Percentiles rank a stretch among this genome's conserved stretches.
These are phyloP conservation scores for Platerodrilus igneus DNA, from an alignment of 2,888 invertebrate genomes.

Conservation along the genomic window DNA sequence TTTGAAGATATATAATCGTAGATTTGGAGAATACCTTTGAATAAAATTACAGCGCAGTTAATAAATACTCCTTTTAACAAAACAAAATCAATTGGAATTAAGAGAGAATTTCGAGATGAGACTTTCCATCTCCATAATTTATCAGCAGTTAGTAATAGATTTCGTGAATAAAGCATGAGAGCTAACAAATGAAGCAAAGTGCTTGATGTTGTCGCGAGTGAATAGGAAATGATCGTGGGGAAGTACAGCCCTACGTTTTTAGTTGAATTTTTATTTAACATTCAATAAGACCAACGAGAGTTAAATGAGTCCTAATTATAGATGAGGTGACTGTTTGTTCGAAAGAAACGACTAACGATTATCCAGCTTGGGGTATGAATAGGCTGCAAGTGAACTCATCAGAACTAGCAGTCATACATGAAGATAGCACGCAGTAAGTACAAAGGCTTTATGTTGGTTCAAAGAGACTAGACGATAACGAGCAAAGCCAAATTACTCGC, in stretches of 20 bases:
- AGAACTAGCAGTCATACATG: conserved; percentile 34
- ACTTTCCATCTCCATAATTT: conserved; percentile 42
- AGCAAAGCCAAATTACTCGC: conserved; percentile 42
- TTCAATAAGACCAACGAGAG: conserved; percentile 31
- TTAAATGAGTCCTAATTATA: conserved; percentile 30
- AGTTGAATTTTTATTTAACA: conserved; percentile 32
- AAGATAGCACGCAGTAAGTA: conserved; percentile 30
- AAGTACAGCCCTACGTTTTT: conserved; percentile 33
- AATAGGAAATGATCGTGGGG: conserved; percentile 45
- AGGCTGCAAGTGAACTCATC: conserved; percentile 29
- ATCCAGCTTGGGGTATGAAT: conserved; percentile 32
- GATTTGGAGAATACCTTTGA: too few species aligned
- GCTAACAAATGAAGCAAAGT: conserved; percentile 43
- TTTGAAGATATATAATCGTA: too few species aligned
- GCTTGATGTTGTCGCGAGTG: conserved; percentile 41
- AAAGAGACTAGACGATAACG: conserved; percentile 44
- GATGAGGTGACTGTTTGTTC: conserved; percentile 31
- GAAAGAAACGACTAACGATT: conserved; percentile 34
- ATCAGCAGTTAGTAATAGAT: conserved; percentile 46
- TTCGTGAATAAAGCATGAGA: conserved; percentile 45
- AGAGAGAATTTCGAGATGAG: conserved; percentile 37
- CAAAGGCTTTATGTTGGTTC: conserved; percentile 36
- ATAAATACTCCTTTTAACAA: too few species aligned
- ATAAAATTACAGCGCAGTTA: too few species aligned
- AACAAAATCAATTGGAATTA: conserved; percentile 35